Base-by-base conservation (phyloP, 2,113 vertebrate species). In the Enhydra lutris region DNA sequence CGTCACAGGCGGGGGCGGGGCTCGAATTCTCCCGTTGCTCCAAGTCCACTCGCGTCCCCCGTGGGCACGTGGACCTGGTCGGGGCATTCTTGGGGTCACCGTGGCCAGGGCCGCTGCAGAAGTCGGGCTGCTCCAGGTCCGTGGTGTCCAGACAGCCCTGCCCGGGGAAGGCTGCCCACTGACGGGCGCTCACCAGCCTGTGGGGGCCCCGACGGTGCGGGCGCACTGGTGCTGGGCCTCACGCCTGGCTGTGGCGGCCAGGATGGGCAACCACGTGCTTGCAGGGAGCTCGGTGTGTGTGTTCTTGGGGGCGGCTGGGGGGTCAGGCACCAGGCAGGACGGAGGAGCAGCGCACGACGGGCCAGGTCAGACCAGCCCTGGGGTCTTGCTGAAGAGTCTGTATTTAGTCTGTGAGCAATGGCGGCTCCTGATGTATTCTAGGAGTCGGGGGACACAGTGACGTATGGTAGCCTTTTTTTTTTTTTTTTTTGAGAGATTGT, bases 21-120 rank as follows among this genome's bases (percentile, higher is more conserved):
- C 82, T 65, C 50, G 4, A 6, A 15, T 31, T 57, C 34, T 3
- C 31, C 36, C 21, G 18, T 67, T 4, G 36, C 24, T 23, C 15
- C 3, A 14, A 0, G 42, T n/a, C 52, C 6, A 0, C n/a, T 12
- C 1, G 1, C n/a, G 4, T 36, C 36, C n/a, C 11, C 63, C 17
- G 20, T 5, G 1, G 4, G 8, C 29, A 12, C 3, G 1, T 42
- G 73, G 71, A 73, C n/a, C 26, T 76, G 42, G n/a, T 5, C 1
- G 21, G 5, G 42, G 20, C 8, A 1, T 12, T 34, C 21, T 69
- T 1, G 47, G 61, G 47, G 86, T n/a, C 10, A 0, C 18, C 0
- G 8, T 12, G 55, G 34, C 50, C 4, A 57, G 11, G 34, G 18
- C 15, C 0, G 9, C 76, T 23, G 7, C 5, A 20, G 23, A 13